phyloP scores from a whole-genome alignment of 2,888 invertebrate species.

The Cynaeus angustus region DNA sequence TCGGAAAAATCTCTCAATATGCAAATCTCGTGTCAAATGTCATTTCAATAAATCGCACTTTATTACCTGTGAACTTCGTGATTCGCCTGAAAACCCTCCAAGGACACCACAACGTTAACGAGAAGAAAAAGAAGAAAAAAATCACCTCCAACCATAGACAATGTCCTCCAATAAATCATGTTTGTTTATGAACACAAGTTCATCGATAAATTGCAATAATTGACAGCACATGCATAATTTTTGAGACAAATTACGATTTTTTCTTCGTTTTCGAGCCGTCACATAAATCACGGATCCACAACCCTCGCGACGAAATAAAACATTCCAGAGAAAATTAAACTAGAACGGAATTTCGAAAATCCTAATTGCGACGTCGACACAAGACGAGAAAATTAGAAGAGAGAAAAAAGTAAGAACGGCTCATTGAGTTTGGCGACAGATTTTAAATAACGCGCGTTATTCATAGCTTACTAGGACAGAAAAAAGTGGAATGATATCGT shows the following conservation, averaged over 20 bases:
- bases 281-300: conserved; percentile 21
- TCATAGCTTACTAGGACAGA: neutral
- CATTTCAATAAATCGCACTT: conserved; percentile 23
- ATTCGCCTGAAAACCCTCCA: conserved; percentile 2
- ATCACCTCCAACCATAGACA: conserved; percentile 21
- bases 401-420: neutral
- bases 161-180: conserved; percentile 28
- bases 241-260: conserved; percentile 24
- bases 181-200: conserved; percentile 29
- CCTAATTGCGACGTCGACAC: conserved; percentile 39
- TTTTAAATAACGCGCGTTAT: conserved; percentile 9
- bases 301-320: conserved; percentile 15
- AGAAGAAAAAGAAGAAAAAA: conserved; percentile 8
- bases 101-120: neutral
- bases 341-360: conserved; percentile 34
- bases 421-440: conserved; percentile 16
- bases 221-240: conserved; percentile 33
- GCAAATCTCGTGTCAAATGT: conserved; percentile 27
- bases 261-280: conserved; percentile 4
- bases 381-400: neutral
- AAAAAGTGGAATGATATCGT: neutral
- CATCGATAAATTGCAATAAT: conserved; percentile 41
- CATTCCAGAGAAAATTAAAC: conserved; percentile 37
- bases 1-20: conserved; percentile 11
- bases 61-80: neutral